Evolutionary conservation across 23 tunicate species (phyloP).

Genomic region (Trididemnum nubilum): DNA sequence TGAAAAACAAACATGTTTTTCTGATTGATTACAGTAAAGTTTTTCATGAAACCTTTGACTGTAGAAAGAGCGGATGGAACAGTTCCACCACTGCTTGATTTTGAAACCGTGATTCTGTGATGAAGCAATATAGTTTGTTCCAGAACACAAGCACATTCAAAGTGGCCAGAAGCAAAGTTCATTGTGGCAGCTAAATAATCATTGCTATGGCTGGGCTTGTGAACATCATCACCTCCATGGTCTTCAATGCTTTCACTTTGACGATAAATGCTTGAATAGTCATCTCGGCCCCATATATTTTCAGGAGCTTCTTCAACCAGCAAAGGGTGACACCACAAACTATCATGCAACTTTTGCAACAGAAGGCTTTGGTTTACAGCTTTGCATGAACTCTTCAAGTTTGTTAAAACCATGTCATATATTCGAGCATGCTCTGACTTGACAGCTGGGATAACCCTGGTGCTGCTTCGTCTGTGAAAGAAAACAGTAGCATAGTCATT

Average conservation of each 20-base stretch:
- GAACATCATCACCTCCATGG: neutral
- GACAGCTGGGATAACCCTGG: constrained; percentile 33
- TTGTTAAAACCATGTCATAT: constrained; percentile 23
- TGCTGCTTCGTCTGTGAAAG: constrained; percentile 72
- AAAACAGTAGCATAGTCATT: constrained; percentile 46
- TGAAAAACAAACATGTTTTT: constrained; percentile 88
- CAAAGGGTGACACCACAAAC: constrained; percentile 54
- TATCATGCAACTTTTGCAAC: constrained; percentile 64
- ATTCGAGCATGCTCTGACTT: constrained; percentile 44
- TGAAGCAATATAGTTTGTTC: constrained; percentile 51
- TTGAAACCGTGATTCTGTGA: constrained; percentile 49
- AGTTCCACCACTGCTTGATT: constrained; percentile 17
- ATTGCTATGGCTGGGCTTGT: neutral
- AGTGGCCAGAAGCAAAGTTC: constrained; percentile 75
- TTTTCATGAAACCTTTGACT: constrained; percentile 52
- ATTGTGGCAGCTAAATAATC: constrained; percentile 75
- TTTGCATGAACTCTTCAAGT: constrained; percentile 44
- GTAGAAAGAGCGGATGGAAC: constrained; percentile 43
- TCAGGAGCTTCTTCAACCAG: constrained; percentile 88
- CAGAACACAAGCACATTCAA: constrained; percentile 66
- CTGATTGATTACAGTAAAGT: constrained; percentile 66
- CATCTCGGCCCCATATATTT: constrained; percentile 75
- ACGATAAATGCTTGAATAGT: constrained; percentile 4
- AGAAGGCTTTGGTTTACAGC: constrained; percentile 74
- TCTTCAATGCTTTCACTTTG: constrained; percentile 16